phyloP scores from a whole-genome alignment of 1,140 invertebrate species.

The Reticulitermes speratus region DNA sequence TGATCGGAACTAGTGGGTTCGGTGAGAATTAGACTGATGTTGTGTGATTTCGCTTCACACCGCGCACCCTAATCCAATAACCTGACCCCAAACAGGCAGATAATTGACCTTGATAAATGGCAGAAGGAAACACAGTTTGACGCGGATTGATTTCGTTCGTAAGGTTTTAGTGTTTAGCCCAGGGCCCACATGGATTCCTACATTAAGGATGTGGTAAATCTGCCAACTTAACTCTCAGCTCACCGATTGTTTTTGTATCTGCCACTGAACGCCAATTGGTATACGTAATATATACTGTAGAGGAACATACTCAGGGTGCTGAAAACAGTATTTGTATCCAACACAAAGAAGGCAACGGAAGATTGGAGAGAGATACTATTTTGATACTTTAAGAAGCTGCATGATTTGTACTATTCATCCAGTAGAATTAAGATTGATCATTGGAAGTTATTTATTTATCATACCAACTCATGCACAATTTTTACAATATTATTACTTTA shows the following conservation, averaged over 20 bases:
- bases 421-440: no score
- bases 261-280: no score
- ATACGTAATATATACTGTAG: no score
- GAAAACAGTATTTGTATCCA: no score
- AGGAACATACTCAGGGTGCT: no score
- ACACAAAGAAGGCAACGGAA: no score
- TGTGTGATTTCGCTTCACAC: background rate
- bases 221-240: background rate
- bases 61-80: background rate
- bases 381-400: no score
- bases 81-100: background rate
- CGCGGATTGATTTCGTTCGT: background rate
- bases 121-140: background rate
- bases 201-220: constrained; percentile 11
- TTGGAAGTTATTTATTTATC: no score
- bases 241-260: background rate
- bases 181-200: background rate
- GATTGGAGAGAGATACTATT: no score
- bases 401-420: no score
- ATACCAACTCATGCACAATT: no score
- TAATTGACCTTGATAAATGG: constrained; percentile 8
- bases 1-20: background rate
- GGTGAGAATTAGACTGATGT: background rate
- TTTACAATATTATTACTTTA: no score
- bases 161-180: background rate